These are phyloP conservation scores for Solenopsis fugax DNA, from an alignment of 1,140 invertebrate species.

Conservation along the genomic window DNA sequence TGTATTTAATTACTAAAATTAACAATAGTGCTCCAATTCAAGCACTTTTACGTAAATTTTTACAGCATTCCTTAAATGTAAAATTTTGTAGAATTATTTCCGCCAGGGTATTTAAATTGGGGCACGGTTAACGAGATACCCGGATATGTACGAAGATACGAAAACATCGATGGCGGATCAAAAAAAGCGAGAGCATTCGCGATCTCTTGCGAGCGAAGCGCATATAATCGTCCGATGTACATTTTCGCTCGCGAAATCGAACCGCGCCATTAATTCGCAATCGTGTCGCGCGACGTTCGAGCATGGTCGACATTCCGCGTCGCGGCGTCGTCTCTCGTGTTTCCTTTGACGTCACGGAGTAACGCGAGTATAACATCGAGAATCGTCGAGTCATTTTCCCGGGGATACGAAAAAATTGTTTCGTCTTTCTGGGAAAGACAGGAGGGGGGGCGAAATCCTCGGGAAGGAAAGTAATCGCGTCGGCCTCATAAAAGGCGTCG, in stretches of 20 bases:
- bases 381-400: constrained; percentile 17
- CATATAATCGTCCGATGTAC: constrained; percentile 2
- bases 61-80: too few relatives aligned
- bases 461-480: constrained; percentile 15
- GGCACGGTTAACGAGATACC: neutral
- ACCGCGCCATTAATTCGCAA: constrained; percentile 18
- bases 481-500: neutral
- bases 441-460: neutral
- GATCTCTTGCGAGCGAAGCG: neutral
- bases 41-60: too few relatives aligned
- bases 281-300: neutral
- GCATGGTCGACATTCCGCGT: neutral
- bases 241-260: constrained; percentile 6
- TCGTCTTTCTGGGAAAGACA: neutral
- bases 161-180: neutral
- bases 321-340: neutral
- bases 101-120: neutral
- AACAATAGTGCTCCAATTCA: too few relatives aligned
- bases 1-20: too few relatives aligned
- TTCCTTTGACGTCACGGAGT: constrained; percentile 10
- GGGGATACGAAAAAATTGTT: constrained; percentile 35
- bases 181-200: neutral
- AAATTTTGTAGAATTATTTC: too few relatives aligned
- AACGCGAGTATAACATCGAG: neutral
- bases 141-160: neutral